phyloP scores from a whole-genome alignment of 1,140 invertebrate genomes.

The Drosophila parvula region DNA sequence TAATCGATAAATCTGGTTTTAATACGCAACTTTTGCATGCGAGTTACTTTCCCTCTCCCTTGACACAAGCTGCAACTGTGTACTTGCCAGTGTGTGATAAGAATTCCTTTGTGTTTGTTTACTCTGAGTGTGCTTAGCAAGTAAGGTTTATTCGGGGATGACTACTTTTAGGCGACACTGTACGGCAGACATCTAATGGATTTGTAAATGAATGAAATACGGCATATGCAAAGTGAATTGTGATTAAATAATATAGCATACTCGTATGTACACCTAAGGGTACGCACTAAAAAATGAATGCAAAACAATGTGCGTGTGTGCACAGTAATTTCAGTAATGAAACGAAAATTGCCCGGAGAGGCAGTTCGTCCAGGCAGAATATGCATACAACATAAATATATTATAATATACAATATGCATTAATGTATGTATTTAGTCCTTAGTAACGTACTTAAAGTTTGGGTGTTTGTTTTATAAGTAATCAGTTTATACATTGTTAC shows the following conservation, averaged over 20 bases:
- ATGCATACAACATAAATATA: slow-evolving; percentile 7
- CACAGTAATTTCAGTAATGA: neutral
- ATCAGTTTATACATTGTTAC: slow-evolving; percentile 77
- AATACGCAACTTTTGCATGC: slow-evolving; percentile 27
- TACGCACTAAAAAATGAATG: slow-evolving; percentile 3
- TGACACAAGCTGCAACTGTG: slow-evolving; percentile 20
- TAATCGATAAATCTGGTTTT: slow-evolving; percentile 45
- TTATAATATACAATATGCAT: slow-evolving; percentile 30
- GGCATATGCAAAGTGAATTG: slow-evolving; percentile 84
- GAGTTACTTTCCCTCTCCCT: slow-evolving; percentile 10
- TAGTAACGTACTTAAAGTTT: slow-evolving; percentile 17
- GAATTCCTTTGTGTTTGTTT: slow-evolving; percentile 41
- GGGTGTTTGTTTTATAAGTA: slow-evolving; percentile 51
- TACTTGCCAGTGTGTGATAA: slow-evolving; percentile 25
- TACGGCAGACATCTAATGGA: slow-evolving; percentile 28
- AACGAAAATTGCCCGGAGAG: neutral
- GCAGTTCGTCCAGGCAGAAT: slow-evolving; percentile 27
- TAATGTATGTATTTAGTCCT: slow-evolving; percentile 18
- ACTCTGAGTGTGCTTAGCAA: slow-evolving; percentile 45
- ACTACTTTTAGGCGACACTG: slow-evolving; percentile 25
- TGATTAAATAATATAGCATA: slow-evolving; percentile 71
- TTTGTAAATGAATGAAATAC: slow-evolving; percentile 67
- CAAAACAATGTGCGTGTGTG: slow-evolving; percentile 3
- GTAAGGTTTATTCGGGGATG: slow-evolving; percentile 53
- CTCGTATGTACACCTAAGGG: slow-evolving; percentile 21